Conservation (phyloP, 1,140 invertebrate species). For the Drosophila grimshawi region DNA sequence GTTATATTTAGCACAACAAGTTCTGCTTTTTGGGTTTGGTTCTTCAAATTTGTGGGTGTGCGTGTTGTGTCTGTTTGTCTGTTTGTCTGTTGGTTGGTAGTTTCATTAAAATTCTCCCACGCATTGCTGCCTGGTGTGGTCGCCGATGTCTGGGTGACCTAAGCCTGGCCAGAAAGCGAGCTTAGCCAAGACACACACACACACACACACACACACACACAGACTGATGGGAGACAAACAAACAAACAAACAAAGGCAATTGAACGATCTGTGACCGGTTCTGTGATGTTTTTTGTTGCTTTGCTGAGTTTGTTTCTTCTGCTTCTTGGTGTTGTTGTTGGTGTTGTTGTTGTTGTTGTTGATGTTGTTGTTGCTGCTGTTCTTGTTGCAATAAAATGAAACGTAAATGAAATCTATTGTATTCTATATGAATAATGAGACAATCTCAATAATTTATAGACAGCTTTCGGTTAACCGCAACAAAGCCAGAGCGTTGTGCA, state of each 20-base stretch:
- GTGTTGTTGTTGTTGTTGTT: constrained; percentile 14
- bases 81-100: constrained; percentile 9
- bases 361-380: constrained; percentile 49
- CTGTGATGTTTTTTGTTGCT: constrained; percentile 21
- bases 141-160: constrained; percentile 45
- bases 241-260: constrained; percentile 75
- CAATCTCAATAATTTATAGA: constrained; percentile 84
- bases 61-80: constrained; percentile 4
- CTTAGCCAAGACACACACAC: background rate
- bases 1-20: constrained; percentile 40
- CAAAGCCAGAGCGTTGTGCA: constrained; percentile 41
- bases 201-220: background rate
- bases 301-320: background rate
- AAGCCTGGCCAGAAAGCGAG: constrained; percentile 33
- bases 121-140: constrained; percentile 51
- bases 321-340: background rate
- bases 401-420: constrained; percentile 83
- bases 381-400: constrained; percentile 81
- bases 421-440: constrained; percentile 84
- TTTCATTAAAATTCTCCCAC: constrained; percentile 75
- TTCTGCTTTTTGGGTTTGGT: constrained; percentile 33
- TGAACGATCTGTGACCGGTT: constrained; percentile 70
- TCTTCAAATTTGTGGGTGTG: constrained; percentile 19
- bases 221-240: constrained; percentile 17
- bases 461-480: constrained; percentile 81